Evolutionary conservation across 53 echinoderm and acorn worm genomes (phyloP), one percentile per base, ranked within the genome.

Genomic region (Antedon mediterranea): DNA sequence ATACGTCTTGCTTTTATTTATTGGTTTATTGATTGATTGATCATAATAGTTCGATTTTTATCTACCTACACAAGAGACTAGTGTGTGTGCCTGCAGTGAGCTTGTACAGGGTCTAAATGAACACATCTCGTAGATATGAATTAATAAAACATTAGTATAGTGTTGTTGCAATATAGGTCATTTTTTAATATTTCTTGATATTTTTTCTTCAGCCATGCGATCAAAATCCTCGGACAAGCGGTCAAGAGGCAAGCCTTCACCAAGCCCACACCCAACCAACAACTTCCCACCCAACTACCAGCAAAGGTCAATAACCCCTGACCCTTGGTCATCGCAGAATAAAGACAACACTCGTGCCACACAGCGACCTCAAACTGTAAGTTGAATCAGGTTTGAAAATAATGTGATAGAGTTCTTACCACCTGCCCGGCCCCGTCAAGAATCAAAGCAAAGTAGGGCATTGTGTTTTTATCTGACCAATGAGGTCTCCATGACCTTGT

Each of bases 331-430:
- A 7, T 81, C 79, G 78, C 78, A 81, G 4, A 88, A 86, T 71
- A 88, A 86, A 20, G 89, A 28, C 92, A 92, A n/a, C 20, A 28
- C 85, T n/a, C n/a, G 98, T 11, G 43, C 92, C 79, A 98, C 92
- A 7, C 92, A 86, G 32, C 77, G 98, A 83, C 98, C 98, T 32
- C 92, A 98, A 72, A 88, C 98, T 2, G 98, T 98, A 33, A 90
- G 98, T 88, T n/a, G 37, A 37, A 37, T 37, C 4, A 37, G 11
- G 37, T 4, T 37, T 37, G 37, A 4, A 11, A 11, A 11, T 6
- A 37, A 37, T 37, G 37, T 37, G 37, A 11, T 37, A 37, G 4
- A 37, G 6, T 37, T 37, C 11, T 37, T 37, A 4, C 37, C 37
- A 37, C 4, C 4, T 37, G 11, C 11, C 4, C n/a, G n/a, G n/a